Conservation (phyloP, 1,140 invertebrate genomes). For the Drosophila nasuta region DNA sequence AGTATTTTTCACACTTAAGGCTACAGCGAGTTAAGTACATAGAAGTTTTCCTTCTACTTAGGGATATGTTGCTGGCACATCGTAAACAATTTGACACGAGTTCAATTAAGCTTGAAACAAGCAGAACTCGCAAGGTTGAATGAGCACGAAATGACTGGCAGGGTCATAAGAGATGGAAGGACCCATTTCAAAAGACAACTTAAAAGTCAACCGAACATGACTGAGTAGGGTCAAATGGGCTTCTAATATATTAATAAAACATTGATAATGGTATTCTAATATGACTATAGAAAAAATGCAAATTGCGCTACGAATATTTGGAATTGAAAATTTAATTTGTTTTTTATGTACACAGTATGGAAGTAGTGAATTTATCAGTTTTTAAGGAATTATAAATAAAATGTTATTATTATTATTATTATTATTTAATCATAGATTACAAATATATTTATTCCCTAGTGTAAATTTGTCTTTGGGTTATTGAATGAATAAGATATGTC, state of each 20-base stretch:
- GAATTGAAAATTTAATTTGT: background rate
- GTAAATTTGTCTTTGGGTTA: too few relatives aligned
- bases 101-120: constrained; percentile 54
- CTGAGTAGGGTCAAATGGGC: constrained; percentile 47
- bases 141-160: constrained; percentile 20
- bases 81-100: constrained; percentile 50
- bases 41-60: constrained; percentile 24
- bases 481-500: too few relatives aligned
- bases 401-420: too few relatives aligned
- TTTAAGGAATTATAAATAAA: too few relatives aligned
- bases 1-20: constrained; percentile 32
- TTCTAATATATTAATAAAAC: constrained; percentile 26
- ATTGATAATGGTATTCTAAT: constrained; percentile 29
- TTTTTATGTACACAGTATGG: too few relatives aligned
- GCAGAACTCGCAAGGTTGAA: constrained; percentile 17
- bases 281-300: background rate
- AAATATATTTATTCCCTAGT: too few relatives aligned
- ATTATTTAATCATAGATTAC: too few relatives aligned
- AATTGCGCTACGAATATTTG: background rate
- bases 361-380: too few relatives aligned
- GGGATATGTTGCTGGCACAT: constrained; percentile 25
- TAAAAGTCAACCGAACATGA: constrained; percentile 27
- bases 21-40: constrained; percentile 37
- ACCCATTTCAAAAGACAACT: constrained; percentile 41
- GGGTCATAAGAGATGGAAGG: background rate